Conservation (phyloP, 1,140 invertebrate species). For the Callitettix versicolor region DNA sequence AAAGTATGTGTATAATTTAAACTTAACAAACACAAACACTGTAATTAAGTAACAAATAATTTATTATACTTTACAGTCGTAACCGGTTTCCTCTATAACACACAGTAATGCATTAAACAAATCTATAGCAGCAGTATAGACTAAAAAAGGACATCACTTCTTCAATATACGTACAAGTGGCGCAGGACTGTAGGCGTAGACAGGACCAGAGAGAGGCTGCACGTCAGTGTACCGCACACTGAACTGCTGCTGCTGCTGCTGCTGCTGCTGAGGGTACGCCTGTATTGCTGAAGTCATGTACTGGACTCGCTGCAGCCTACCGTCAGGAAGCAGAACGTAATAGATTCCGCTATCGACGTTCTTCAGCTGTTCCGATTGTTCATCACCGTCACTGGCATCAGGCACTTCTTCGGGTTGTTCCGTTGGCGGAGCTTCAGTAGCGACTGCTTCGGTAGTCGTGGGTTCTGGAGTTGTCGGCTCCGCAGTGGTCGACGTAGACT, state of each 20-base stretch:
- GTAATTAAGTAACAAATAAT: too few relatives aligned
- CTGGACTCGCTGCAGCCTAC: conserved; percentile 51
- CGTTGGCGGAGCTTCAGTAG: too few relatives aligned
- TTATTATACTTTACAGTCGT: too few relatives aligned
- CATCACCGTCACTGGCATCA: too few relatives aligned
- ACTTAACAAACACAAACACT: too few relatives aligned
- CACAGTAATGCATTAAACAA: too few relatives aligned
- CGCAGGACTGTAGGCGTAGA: conserved; percentile 22
- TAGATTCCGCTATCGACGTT: conserved; percentile 48
- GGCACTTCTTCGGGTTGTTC: conserved; percentile 7
- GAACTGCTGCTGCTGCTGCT: too few relatives aligned
- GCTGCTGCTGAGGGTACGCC: too few relatives aligned
- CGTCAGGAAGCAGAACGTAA: conserved; percentile 62
- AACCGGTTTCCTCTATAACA: too few relatives aligned
- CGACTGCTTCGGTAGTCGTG: too few relatives aligned
- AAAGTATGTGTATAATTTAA: too few relatives aligned
- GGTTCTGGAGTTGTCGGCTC: conserved; percentile 2
- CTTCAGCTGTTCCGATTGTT: conserved; percentile 1
- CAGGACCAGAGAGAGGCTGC: conserved; percentile 23
- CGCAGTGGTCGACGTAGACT: conserved; percentile 1
- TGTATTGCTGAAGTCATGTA: conserved; percentile 29
- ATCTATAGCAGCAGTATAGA: neutral
- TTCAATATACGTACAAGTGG: conserved; percentile 21
- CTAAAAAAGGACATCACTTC: neutral
- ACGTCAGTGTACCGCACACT: conserved; percentile 26